Percentiles rank a stretch among this genome's conserved stretches.
phyloP scores from a whole-genome alignment of 2,797 vertebrate species.

The Onychomys arenicola region DNA sequence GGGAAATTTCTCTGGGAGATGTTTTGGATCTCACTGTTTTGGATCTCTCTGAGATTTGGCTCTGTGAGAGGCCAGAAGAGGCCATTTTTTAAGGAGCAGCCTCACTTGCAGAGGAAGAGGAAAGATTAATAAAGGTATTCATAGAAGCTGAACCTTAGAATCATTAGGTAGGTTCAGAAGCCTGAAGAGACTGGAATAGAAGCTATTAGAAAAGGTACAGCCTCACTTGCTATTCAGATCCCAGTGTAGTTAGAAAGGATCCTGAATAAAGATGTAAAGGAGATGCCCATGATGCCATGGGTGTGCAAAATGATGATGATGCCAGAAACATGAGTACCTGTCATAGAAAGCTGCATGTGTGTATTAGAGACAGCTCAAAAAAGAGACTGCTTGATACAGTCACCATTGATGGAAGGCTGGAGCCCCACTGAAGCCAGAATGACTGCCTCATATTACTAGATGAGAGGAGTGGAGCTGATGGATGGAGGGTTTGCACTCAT shows the following conservation, averaged over 20 bases:
- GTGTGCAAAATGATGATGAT: neutral
- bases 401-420: neutral
- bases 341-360: neutral
- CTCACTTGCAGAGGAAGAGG: neutral
- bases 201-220: too few relatives aligned
- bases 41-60: too few relatives aligned
- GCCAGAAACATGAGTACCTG: neutral
- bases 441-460: neutral
- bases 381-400: neutral
- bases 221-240: too few relatives aligned
- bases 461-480: neutral
- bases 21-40: too few relatives aligned
- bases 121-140: neutral
- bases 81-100: neutral
- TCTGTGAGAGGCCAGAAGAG: too few relatives aligned
- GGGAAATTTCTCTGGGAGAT: too few relatives aligned
- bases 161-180: too few relatives aligned
- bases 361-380: neutral
- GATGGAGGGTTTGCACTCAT: neutral
- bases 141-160: neutral
- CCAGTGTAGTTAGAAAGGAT: too few relatives aligned
- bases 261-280: neutral
- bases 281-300: neutral
- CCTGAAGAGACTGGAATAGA: too few relatives aligned
- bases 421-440: neutral